These are phyloP conservation scores for Enteromius trimaculatus DNA, from an alignment of 2,797 vertebrate species.

Conservation along the genomic window DNA sequence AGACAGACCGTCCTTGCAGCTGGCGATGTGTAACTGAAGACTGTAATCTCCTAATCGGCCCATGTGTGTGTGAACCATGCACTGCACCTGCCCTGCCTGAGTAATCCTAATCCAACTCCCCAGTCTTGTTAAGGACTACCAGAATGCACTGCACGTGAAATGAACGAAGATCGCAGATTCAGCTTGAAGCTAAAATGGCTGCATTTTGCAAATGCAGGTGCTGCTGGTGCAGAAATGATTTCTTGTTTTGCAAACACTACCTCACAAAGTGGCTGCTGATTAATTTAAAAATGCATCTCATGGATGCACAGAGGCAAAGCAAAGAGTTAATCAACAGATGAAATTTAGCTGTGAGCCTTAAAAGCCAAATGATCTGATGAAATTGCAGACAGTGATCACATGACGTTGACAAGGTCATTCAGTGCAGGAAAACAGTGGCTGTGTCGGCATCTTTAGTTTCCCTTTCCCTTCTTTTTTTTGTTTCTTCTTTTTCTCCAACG, in stretches of 20 bases:
- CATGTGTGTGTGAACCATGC: slow-evolving; percentile 51
- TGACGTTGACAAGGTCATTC: slow-evolving; percentile 40
- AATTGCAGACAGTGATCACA: slow-evolving; percentile 21
- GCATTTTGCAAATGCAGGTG: not conserved
- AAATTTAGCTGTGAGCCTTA: not conserved
- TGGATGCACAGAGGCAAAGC: not conserved
- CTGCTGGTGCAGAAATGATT: not conserved
- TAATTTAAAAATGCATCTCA: not conserved
- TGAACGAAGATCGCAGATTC: slow-evolving; percentile 9
- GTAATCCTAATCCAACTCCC: slow-evolving; percentile 63
- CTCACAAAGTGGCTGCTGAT: not conserved
- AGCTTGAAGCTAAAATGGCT: not conserved
- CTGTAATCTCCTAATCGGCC: slow-evolving; percentile 78
- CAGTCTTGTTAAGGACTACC: slow-evolving; percentile 54
- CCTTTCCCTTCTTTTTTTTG: not conserved
- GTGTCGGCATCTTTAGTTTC: slow-evolving; percentile 27
- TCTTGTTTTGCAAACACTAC: not conserved
- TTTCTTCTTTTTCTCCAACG: not conserved
- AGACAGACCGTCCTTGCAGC: slow-evolving; percentile 66
- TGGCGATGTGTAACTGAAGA: slow-evolving; percentile 66
- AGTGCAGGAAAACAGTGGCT: slow-evolving; percentile 4
- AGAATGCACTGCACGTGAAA: slow-evolving; percentile 28
- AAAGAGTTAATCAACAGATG: not conserved
- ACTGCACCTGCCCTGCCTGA: slow-evolving; percentile 55
- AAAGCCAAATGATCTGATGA: slow-evolving; percentile 2